Evolutionary conservation across 2,888 invertebrate genomes (phyloP).

Genomic region (Scaptomyza caliginosa): DNA sequence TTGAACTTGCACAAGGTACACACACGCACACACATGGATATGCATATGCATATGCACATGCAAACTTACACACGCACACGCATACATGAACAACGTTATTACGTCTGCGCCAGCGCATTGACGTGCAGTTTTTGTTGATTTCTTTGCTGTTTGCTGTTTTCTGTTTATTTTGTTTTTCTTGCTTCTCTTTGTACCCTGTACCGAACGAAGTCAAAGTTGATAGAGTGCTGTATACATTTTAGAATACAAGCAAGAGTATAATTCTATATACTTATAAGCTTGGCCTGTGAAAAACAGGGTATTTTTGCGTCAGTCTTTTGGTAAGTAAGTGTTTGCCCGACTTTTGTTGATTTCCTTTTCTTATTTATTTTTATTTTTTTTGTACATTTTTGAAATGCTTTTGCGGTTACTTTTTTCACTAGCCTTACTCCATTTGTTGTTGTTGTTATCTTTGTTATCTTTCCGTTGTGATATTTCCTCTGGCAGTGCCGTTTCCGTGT

Average conservation of each 20-base stretch:
- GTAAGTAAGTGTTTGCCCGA: not conserved
- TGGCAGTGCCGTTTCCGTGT: conserved; percentile 16
- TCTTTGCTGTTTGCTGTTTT: conserved; percentile 9
- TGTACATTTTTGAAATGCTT: conserved; percentile 65
- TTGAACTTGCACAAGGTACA: conserved; percentile 76
- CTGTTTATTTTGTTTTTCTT: conserved; percentile 10
- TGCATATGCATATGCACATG: conserved; percentile 15
- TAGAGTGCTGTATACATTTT: not conserved
- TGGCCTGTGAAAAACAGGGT: not conserved
- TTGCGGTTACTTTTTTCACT: conserved; percentile 48
- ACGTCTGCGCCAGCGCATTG: conserved; percentile 67
- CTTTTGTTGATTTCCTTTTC: conserved; percentile 36
- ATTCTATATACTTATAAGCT: too few species aligned
- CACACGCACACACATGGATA: conserved; percentile 4
- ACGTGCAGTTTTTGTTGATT: conserved; percentile 44
- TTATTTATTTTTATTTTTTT: conserved; percentile 39
- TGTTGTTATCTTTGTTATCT: conserved; percentile 40
- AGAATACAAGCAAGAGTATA: too few species aligned
- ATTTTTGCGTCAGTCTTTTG: not conserved
- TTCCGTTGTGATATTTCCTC: conserved; percentile 34
- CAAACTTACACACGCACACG: not conserved
- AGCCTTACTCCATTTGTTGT: conserved; percentile 47
- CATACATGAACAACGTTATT: conserved; percentile 3
- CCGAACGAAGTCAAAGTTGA: not conserved
- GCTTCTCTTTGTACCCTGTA: not conserved